phyloP scores from a whole-genome alignment of 2,113 vertebrate species.

The Ursus arctos region DNA sequence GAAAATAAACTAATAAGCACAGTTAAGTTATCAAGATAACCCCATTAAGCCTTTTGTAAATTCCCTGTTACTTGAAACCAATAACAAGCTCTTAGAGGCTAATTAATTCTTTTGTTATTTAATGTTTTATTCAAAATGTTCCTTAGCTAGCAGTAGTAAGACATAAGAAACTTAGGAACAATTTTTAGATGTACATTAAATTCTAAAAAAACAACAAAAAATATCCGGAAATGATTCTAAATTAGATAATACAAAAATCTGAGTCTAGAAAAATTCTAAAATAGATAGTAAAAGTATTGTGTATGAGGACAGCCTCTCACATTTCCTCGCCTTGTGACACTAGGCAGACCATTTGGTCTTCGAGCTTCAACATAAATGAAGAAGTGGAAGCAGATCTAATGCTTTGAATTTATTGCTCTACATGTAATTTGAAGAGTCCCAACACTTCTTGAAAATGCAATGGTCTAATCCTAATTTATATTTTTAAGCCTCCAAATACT shows the following conservation, averaged over 20 bases:
- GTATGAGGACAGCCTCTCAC: background rate
- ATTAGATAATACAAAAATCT: background rate
- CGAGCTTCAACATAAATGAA: background rate
- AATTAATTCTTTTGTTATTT: background rate
- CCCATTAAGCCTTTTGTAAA: background rate
- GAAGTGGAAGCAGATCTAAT: background rate
- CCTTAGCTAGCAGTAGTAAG: background rate
- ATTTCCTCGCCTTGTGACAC: background rate
- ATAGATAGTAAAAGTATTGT: background rate
- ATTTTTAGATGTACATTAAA: background rate
- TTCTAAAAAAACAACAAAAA: background rate
- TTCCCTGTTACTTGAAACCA: background rate
- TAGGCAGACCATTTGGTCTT: background rate
- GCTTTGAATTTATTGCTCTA: background rate
- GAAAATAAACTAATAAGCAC: background rate
- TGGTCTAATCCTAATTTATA: background rate
- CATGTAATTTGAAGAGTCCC: background rate
- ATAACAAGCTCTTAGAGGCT: background rate
- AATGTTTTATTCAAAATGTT: conserved; percentile 16
- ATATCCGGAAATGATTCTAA: background rate
- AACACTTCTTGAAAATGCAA: background rate
- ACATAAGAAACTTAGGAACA: background rate
- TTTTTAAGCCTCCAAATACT: background rate
- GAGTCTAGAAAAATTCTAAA: background rate
- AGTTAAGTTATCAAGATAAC: background rate